These are phyloP conservation scores for Anastatus disparis DNA, from an alignment of 1,140 invertebrate genomes.

Conservation along the genomic window DNA sequence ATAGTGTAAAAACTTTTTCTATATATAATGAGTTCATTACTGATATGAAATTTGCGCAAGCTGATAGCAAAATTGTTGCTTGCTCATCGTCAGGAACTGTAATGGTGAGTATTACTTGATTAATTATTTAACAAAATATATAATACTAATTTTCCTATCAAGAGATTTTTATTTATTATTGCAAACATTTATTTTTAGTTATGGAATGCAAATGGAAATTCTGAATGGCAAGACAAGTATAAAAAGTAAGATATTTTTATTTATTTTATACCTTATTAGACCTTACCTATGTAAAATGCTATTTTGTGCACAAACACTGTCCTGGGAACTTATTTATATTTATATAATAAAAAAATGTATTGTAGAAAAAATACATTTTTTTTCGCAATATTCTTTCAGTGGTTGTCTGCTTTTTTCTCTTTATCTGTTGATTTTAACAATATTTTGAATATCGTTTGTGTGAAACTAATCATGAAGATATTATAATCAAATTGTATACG, in stretches of 20 bases:
- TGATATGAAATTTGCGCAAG: slow-evolving; percentile 54
- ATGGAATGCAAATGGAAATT: slow-evolving; percentile 51
- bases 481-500: no score
- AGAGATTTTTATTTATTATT: slow-evolving; percentile 1
- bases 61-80: slow-evolving; percentile 53
- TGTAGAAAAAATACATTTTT: no score
- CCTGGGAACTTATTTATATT: no score
- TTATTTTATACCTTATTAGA: not conserved
- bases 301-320: no score
- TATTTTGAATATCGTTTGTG: no score
- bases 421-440: no score
- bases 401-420: no score
- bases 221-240: slow-evolving; percentile 33
- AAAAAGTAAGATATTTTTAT: slow-evolving; percentile 28
- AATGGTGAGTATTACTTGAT: slow-evolving; percentile 43
- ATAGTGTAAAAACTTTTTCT: slow-evolving; percentile 52
- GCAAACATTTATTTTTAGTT: slow-evolving; percentile 46
- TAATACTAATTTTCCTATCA: not conserved
- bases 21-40: slow-evolving; percentile 51
- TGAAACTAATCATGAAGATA: no score
- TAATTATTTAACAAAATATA: not conserved
- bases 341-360: no score
- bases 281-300: no score
- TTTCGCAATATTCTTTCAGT: no score
- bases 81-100: slow-evolving; percentile 55